phyloP scores from a whole-genome alignment of 2,888 invertebrate species.

The Drosophila kambysellisi region DNA sequence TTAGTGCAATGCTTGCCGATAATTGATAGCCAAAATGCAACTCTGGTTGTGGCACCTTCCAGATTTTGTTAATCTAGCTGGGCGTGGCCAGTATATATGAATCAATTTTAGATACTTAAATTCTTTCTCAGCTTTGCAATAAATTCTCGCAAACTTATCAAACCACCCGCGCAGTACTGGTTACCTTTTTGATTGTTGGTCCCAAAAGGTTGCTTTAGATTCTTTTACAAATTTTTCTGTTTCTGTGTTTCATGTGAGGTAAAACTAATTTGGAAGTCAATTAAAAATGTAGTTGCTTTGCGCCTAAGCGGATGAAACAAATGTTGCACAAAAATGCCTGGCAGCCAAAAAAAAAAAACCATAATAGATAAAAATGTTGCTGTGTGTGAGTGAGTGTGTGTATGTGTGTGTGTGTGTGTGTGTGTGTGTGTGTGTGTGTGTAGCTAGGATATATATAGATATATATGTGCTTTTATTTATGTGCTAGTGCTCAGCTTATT shows the following conservation, averaged over 20 bases:
- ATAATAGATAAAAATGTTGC: background rate
- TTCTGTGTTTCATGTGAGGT: constrained; percentile 47
- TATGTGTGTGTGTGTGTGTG: background rate
- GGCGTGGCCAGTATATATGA: background rate
- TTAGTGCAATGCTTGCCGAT: background rate
- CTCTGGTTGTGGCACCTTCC: no score
- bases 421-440: background rate
- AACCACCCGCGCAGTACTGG: background rate
- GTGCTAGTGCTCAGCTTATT: constrained; percentile 62
- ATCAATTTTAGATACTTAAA: background rate
- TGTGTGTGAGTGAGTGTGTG: background rate
- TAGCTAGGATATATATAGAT: constrained; percentile 8
- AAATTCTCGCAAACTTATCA: background rate
- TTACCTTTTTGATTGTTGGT: constrained; percentile 2
- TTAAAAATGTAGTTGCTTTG: constrained; percentile 60
- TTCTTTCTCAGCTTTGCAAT: background rate
- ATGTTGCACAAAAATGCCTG: background rate
- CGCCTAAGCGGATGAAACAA: constrained; percentile 33
- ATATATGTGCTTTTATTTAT: constrained; percentile 37
- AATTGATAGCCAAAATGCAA: background rate
- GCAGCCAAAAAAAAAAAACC: constrained; percentile 10
- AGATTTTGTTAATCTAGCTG: background rate
- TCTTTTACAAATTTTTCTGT: constrained; percentile 25
- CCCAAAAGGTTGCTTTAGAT: constrained; percentile 3
- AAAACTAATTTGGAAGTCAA: constrained; percentile 76